phyloP scores from a whole-genome alignment of 2,113 vertebrate species.

The Solenodon paradoxus region DNA sequence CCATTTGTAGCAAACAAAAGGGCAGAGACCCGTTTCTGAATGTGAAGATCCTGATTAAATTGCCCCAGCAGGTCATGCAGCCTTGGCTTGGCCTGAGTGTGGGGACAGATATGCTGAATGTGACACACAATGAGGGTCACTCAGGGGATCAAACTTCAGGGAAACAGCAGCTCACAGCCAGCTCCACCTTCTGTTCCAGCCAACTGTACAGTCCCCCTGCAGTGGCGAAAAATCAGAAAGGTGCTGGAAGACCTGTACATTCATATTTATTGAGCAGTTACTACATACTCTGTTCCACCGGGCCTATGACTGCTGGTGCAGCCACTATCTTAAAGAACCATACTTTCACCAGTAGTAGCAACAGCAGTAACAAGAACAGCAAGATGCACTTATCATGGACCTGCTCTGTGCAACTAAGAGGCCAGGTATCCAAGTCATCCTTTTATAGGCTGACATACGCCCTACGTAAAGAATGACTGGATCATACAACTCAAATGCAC shows the following conservation, averaged over 20 bases:
- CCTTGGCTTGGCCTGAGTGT: not conserved
- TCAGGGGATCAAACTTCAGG: not conserved
- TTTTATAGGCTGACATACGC: accelerated
- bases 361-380: not conserved
- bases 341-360: not conserved
- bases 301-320: not conserved
- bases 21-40: not conserved
- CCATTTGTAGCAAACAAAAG: constrained; percentile 33
- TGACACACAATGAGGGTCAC: not conserved
- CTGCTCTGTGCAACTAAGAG: not conserved
- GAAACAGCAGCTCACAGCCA: not conserved
- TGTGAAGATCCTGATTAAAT: not conserved
- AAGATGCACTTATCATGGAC: not conserved
- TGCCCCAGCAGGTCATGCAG: not conserved
- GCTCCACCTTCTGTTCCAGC: not conserved
- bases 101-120: not conserved
- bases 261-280: not conserved
- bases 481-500: no score
- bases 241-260: not conserved
- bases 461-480: accelerated
- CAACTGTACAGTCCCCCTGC: not conserved
- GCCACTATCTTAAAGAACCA: not conserved
- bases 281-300: not conserved
- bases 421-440: no score
- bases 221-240: not conserved